Evolutionary conservation across 2,797 vertebrate genomes (phyloP), one percentile per base, ranked within the genome.

Genomic region (Psittacula derbiana): DNA sequence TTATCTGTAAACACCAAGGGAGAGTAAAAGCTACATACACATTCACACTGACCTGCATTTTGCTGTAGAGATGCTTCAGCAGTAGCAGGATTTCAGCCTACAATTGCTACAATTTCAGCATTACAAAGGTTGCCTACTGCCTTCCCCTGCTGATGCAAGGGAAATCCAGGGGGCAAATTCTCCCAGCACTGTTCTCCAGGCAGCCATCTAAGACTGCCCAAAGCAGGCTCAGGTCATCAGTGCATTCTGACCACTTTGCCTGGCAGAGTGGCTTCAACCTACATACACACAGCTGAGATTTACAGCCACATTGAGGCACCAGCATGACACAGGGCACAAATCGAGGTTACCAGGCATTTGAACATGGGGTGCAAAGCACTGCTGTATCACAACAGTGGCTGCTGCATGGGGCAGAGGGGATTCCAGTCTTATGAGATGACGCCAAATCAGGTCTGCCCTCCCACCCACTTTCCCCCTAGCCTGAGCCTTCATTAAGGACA

Each of bases 361-460:
- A 36, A 24, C 16, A 0, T 1, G 2, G 28, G 33, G 7, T 10
- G 57, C 57, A 8, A 38, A 38, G 47, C 5, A 1, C 49, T 28
- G 27, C 6, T 11, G 3, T 1, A 10, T 2, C 46, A 2, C 58
- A n/a, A 12, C 4, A 0, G 4, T 4, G 11, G 0, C 2, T 0
- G 15, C 5, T 4, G 23, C 13, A 2, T 2, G 1, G 31, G 28
- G 31, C 53, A 82, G 10, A 41, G n/a, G 14, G 41, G 17, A 25
- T n/a, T 19, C 10, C 30, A 57, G 17, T 0, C 44, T 43, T 12
- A 12, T 0, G 36, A 76, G 86, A 27, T 0, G 0, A 30, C 6
- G 53, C 65, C 11, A 2, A 27, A 44, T 0, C 46, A 12, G 64
- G 19, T 47, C 36, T 50, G 47, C 13, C 24, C 33, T 58, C 60